Conservation (phyloP, 2,113 vertebrate species). For the Bufo bufo region DNA sequence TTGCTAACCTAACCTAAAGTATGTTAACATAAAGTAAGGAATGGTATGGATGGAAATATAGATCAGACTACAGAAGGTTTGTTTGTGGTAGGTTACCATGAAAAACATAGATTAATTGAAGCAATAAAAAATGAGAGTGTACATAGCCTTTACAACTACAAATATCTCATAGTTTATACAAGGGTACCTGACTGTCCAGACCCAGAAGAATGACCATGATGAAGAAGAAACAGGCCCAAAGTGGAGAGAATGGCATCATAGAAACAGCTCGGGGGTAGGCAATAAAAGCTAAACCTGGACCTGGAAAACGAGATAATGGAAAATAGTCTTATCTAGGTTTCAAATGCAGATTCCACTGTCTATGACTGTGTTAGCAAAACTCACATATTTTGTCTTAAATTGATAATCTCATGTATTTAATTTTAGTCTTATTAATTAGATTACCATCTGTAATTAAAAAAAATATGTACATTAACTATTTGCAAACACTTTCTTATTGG, state of each 20-base stretch:
- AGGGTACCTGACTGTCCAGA: slow-evolving; percentile 89
- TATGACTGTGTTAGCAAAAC: too few relatives aligned
- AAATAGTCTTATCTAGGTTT: not conserved
- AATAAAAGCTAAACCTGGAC: slow-evolving; percentile 95
- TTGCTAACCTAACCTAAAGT: not conserved
- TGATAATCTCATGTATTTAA: too few relatives aligned
- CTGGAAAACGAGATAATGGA: slow-evolving; percentile 66
- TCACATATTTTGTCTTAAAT: too few relatives aligned
- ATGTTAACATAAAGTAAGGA: not conserved
- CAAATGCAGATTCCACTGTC: too few relatives aligned
- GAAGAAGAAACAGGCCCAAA: slow-evolving; percentile 95
- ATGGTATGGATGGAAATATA: not conserved
- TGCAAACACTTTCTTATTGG: too few relatives aligned
- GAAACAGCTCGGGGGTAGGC: slow-evolving; percentile 95
- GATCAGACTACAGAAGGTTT: not conserved
- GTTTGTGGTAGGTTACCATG: not conserved
- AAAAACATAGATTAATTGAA: not conserved
- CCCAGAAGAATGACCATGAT: slow-evolving; percentile 93
- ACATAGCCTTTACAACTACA: not conserved
- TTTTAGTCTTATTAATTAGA: too few relatives aligned
- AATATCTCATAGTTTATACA: not conserved
- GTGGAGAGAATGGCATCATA: slow-evolving; percentile 93
- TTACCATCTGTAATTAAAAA: too few relatives aligned
- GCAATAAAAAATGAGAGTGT: not conserved
- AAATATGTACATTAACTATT: too few relatives aligned